Evolutionary conservation across 1,140 invertebrate species (phyloP).

Genomic region (Octopus bimaculoides): DNA sequence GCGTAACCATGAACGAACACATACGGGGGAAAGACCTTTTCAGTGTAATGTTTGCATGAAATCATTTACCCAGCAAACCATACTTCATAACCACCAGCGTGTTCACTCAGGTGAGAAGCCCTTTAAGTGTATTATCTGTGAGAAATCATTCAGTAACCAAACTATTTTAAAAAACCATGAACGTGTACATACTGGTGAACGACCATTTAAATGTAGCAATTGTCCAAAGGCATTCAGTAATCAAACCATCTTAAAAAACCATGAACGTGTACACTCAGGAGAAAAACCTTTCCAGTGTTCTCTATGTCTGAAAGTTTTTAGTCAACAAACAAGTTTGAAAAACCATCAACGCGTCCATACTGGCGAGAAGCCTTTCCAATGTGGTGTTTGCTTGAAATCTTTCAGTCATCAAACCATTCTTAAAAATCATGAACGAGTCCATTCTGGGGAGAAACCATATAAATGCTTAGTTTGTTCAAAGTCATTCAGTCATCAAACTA

Average conservation of each 20-base stretch:
- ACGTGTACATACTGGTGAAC: slow-evolving; percentile 59
- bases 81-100: slow-evolving; percentile 67
- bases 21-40: slow-evolving; percentile 27
- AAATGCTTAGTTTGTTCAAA: slow-evolving; percentile 22
- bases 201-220: slow-evolving; percentile 80
- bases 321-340: slow-evolving; percentile 69
- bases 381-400: slow-evolving; percentile 20
- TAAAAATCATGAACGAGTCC: slow-evolving; percentile 24
- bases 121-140: slow-evolving; percentile 83
- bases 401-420: slow-evolving; percentile 21
- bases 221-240: slow-evolving; percentile 65
- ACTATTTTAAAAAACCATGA: slow-evolving; percentile 65
- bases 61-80: slow-evolving; percentile 87
- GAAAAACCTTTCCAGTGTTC: slow-evolving; percentile 23
- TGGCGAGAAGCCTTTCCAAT: slow-evolving; percentile 15
- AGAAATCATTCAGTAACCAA: slow-evolving; percentile 92
- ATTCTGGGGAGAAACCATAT: slow-evolving; percentile 28
- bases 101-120: slow-evolving; percentile 39
- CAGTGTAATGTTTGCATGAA: slow-evolving; percentile 47
- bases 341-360: slow-evolving; percentile 70
- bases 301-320: slow-evolving; percentile 55
- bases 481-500: slow-evolving; percentile 34
- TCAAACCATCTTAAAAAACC: slow-evolving; percentile 30
- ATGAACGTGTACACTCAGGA: slow-evolving; percentile 35
- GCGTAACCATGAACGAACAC: slow-evolving; percentile 17